A percentile compares a stretch with the other conserved stretches of the same genome.
Evolutionary conservation across 2,888 invertebrate species (phyloP).

Genomic region (Morpho deidamia): DNA sequence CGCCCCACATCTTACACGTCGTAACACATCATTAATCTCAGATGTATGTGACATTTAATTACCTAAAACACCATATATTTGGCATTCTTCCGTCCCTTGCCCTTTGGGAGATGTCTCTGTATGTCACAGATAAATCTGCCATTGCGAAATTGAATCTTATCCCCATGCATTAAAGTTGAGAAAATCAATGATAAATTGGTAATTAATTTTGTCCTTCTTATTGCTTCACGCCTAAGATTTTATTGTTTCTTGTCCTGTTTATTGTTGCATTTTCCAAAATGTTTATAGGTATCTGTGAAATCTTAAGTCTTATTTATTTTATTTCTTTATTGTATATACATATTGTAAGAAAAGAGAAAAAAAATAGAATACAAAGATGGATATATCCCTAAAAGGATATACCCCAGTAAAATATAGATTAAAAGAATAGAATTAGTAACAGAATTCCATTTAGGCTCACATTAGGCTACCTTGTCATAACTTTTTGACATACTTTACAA

Average conservation of each 20-base stretch:
- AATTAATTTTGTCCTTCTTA: constrained; percentile 71
- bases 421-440: too few relatives aligned
- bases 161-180: constrained; percentile 21
- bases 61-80: constrained; percentile 78
- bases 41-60: constrained; percentile 78
- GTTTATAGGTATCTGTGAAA: too few relatives aligned
- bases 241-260: constrained; percentile 52
- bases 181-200: constrained; percentile 22
- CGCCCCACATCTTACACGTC: constrained; percentile 44
- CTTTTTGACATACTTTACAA: too few relatives aligned
- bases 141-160: constrained; percentile 28
- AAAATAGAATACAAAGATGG: too few relatives aligned
- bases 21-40: constrained; percentile 77
- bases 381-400: too few relatives aligned
- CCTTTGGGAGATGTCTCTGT: constrained; percentile 41
- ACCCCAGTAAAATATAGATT: too few relatives aligned
- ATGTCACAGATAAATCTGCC: constrained; percentile 3
- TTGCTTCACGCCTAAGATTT: constrained; percentile 77
- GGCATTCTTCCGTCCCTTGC: constrained; percentile 66
- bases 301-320: too few relatives aligned
- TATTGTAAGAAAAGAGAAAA: too few relatives aligned
- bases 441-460: too few relatives aligned
- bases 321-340: neutral
- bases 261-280: constrained; percentile 13
- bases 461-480: too few relatives aligned